Evolutionary conservation across 2,113 vertebrate species (phyloP), one percentile per base, ranked within the genome.

Genomic region (Odocoileus virginianus): DNA sequence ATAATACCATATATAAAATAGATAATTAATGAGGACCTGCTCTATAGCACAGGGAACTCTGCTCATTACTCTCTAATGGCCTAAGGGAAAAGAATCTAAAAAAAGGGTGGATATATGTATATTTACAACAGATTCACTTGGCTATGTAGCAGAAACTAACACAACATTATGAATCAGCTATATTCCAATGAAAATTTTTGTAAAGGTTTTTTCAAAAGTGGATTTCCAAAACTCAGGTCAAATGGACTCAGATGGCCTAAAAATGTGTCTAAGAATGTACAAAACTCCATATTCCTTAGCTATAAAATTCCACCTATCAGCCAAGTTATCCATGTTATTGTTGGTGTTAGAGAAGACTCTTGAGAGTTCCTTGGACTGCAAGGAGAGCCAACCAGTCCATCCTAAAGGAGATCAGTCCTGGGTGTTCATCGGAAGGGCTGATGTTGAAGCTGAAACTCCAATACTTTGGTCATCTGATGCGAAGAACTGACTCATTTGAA

Each of bases 181-280:
- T 36, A 71, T 10, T 36, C n/a, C 64, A 36, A 23, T 71, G 36
- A 36, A 71, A 71, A 23, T 71, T 71, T 10, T 23, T 36, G 17
- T 23, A 71, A 19, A 71, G 5, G 64, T 23, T 71, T 71, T 58
- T 71, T 36, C 3, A 14, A 54, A 83, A 54, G 19, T 2, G 33
- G 11, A n/a, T n/a, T 45, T 92, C 21, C 19, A 76, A 55, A 61
- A 45, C 10, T 4, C 30, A 76, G 23, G 16, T 30, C 3, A 23
- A 52, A 45, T 4, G 25, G 30, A 82, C 33, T 64, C 16, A 36
- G 47, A 47, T 4, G 40, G 9, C 36, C 7, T 25, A 23, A 76
- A 91, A 8, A 14, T 13, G 11, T 17, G 12, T 10, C 13, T 25
- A 8, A 64, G 33, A 45, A 14, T 47, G 5, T 0, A 27, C 0